Evolutionary conservation across 2,888 invertebrate genomes (phyloP).

Genomic region (Pharmacophagus antenor): DNA sequence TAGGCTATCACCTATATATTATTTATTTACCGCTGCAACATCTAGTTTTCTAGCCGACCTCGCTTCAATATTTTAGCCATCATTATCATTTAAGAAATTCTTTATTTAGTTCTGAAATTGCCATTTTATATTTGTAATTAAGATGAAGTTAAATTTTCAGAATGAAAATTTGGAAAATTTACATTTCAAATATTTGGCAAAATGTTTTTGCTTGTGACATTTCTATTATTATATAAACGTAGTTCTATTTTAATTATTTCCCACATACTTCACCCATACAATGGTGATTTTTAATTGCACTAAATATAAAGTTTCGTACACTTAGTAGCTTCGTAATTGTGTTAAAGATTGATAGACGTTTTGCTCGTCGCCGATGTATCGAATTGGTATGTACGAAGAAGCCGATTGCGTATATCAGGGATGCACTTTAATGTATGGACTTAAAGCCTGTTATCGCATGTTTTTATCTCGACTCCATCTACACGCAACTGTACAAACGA

Average conservation of each 20-base stretch:
- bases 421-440: not conserved
- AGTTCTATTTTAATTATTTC: not conserved
- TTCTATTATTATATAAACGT: not conserved
- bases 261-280: not conserved
- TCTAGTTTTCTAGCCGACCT: no score
- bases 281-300: not conserved
- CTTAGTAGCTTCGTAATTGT: slow-evolving; percentile 8
- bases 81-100: no score
- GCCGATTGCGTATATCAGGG: not conserved
- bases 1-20: no score
- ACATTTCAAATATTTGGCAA: not conserved
- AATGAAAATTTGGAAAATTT: no score
- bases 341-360: slow-evolving; percentile 27
- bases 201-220: not conserved
- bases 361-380: slow-evolving; percentile 10
- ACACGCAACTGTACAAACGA: slow-evolving; percentile 23
- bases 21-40: no score
- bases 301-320: not conserved
- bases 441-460: slow-evolving; percentile 11
- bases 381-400: not conserved
- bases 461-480: not conserved
- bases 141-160: no score
- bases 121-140: no score
- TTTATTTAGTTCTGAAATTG: no score
- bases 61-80: no score